Evolutionary conservation across 2,113 vertebrate genomes (phyloP).

Genomic region (Pteruthius melanotis): DNA sequence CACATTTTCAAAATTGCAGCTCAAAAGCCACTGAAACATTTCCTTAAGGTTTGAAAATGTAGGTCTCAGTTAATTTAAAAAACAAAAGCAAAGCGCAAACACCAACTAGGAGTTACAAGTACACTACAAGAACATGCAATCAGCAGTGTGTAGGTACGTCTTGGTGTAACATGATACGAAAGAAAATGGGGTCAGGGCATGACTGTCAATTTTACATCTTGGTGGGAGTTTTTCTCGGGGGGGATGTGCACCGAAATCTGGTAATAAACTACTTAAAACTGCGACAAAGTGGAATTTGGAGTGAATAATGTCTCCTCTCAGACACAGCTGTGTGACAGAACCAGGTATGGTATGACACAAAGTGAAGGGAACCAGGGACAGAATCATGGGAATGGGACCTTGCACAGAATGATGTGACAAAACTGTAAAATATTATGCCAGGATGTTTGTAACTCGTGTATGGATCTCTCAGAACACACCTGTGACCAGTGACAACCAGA

Average conservation of each 20-base stretch:
- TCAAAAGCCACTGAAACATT: conserved; percentile 60
- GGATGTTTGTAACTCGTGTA: conserved; percentile 7
- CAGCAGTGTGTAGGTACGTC: conserved; percentile 61
- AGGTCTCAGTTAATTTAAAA: conserved; percentile 71
- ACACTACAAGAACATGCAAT: conserved; percentile 74
- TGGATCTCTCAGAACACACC: background rate
- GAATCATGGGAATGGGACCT: conserved; percentile 19
- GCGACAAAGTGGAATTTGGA: background rate
- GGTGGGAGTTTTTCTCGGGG: background rate
- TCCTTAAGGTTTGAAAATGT: conserved; percentile 76
- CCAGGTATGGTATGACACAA: conserved; percentile 47
- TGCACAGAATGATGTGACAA: conserved; percentile 23
- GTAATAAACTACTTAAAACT: background rate
- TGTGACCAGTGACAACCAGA: background rate
- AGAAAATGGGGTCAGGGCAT: conserved; percentile 30
- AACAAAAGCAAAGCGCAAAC: conserved; percentile 76
- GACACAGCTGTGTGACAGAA: conserved; percentile 1
- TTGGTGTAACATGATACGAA: conserved; percentile 52
- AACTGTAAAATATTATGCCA: conserved; percentile 11
- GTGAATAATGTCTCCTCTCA: conserved; percentile 1
- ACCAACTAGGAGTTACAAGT: conserved; percentile 67
- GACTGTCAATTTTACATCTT: background rate
- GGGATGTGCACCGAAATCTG: background rate
- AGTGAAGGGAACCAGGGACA: conserved; percentile 51
- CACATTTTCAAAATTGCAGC: conserved; percentile 76